Percentiles rank a stretch among this genome's conserved stretches.
Conservation (phyloP, 2,113 vertebrate genomes). For the Strix uralensis region DNA sequence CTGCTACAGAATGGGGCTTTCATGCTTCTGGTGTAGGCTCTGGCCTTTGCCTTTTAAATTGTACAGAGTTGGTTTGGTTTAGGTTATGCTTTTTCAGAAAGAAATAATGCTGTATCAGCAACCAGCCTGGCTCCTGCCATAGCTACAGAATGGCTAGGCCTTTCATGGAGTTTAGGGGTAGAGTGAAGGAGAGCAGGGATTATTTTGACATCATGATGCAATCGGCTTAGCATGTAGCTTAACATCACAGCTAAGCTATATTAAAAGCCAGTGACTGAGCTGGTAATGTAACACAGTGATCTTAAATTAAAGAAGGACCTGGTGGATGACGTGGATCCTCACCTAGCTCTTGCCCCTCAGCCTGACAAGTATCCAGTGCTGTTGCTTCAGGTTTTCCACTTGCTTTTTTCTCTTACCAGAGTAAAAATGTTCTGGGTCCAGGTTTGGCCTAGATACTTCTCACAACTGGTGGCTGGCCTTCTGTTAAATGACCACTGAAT, state of each 20-base stretch:
- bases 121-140: neutral
- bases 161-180: neutral
- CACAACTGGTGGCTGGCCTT: neutral
- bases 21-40: neutral
- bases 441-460: neutral
- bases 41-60: neutral
- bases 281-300: neutral
- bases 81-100: neutral
- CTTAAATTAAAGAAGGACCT: neutral
- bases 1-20: neutral
- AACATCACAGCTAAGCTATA: neutral
- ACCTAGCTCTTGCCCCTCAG: neutral
- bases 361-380: neutral
- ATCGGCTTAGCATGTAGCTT: constrained; percentile 15
- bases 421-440: neutral
- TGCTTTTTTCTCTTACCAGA: neutral
- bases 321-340: neutral
- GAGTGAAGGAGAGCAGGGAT: neutral
- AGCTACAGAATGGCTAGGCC: neutral
- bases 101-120: neutral
- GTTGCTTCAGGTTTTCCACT: neutral
- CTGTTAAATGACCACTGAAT: neutral
- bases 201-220: neutral
- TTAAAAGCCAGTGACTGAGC: neutral
- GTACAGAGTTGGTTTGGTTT: neutral